Percentiles rank a stretch among this genome's conserved stretches.
Evolutionary conservation across 2,888 invertebrate species (phyloP).

Genomic region (Scaptomyza parva): DNA sequence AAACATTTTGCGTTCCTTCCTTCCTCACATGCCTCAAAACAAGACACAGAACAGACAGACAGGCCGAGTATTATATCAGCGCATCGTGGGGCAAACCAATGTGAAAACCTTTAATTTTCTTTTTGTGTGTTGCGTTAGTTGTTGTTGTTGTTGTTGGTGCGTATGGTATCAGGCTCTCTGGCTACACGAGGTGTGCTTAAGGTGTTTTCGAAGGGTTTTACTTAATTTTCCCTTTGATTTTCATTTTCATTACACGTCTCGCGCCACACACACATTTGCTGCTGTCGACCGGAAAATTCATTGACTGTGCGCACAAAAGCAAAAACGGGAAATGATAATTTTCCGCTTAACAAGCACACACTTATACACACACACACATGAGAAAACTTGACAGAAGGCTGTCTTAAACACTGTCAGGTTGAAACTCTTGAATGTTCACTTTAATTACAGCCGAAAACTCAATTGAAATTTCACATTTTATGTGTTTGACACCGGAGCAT

Average conservation of each 20-base stretch:
- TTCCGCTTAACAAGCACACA: constrained; percentile 61
- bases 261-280: background rate
- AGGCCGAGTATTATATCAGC: constrained; percentile 22
- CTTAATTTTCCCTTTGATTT: background rate
- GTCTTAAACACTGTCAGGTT: constrained; percentile 25
- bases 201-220: background rate
- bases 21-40: constrained; percentile 15
- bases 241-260: background rate
- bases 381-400: constrained; percentile 20
- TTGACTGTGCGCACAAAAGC: constrained; percentile 68
- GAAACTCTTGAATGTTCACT: constrained; percentile 9
- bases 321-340: constrained; percentile 71
- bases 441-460: constrained; percentile 54
- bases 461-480: constrained; percentile 30
- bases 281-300: constrained; percentile 55
- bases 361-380: constrained; percentile 20
- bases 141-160: no score
- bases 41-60: no score
- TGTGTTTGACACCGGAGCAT: background rate
- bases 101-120: constrained; percentile 67
- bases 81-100: constrained; percentile 56
- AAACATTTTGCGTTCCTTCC: background rate
- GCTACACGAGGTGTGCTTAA: constrained; percentile 8
- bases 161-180: background rate
- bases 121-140: no score